Percentiles rank a stretch among this genome's conserved stretches.
Evolutionary conservation across 1,140 invertebrate species (phyloP).

Genomic region (Cydia strobilella): DNA sequence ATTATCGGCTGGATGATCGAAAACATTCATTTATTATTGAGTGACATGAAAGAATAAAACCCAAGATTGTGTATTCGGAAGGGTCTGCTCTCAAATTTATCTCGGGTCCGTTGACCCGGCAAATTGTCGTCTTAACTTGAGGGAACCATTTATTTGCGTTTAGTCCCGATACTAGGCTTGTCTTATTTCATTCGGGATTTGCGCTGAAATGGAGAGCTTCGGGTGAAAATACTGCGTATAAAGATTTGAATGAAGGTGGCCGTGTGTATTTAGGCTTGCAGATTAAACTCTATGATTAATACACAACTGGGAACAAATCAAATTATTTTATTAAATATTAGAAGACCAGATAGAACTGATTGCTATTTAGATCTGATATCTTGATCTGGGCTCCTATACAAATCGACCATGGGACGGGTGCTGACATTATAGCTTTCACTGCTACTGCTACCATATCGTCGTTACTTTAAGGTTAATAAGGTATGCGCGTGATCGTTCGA

Average conservation of each 20-base stretch:
- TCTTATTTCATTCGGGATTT: slow-evolving; percentile 54
- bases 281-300: background rate
- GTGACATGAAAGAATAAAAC: slow-evolving; percentile 45
- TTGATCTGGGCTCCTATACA: too few relatives aligned
- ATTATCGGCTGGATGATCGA: slow-evolving; percentile 9
- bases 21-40: slow-evolving; percentile 33
- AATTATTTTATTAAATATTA: too few relatives aligned
- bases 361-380: too few relatives aligned
- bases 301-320: too few relatives aligned
- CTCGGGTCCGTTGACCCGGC: slow-evolving; percentile 57
- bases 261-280: slow-evolving; percentile 27
- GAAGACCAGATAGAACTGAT: background rate
- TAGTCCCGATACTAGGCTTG: slow-evolving; percentile 56
- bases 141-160: slow-evolving; percentile 67
- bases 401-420: too few relatives aligned
- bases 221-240: slow-evolving; percentile 44
- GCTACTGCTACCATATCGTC: too few relatives aligned
- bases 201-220: slow-evolving; percentile 39
- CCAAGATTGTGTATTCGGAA: slow-evolving; percentile 53
- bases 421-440: too few relatives aligned
- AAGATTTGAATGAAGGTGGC: slow-evolving; percentile 43
- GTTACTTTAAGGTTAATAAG: too few relatives aligned
- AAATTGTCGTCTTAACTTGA: slow-evolving; percentile 67
- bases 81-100: slow-evolving; percentile 58
- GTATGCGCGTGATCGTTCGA: too few relatives aligned